Evolutionary conservation across 2,113 vertebrate genomes (phyloP), one percentile per base, ranked within the genome.

Genomic region (Limanda limanda): DNA sequence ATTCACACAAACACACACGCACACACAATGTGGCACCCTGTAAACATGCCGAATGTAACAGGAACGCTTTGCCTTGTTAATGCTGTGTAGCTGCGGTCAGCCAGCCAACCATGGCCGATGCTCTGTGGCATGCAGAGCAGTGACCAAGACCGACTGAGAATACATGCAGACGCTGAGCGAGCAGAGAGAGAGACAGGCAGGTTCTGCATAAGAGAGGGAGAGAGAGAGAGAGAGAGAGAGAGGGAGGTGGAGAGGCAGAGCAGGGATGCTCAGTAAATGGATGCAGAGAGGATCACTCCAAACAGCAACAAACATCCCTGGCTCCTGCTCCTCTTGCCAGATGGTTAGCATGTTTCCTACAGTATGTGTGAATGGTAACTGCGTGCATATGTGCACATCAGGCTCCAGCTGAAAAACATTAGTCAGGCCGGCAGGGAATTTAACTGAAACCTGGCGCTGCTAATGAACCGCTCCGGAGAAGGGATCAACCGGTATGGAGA

Each of bases 391-490:
- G 71, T 79, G 68, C 80, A 76, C 23, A 11, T 72, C 63, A 75
- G 68, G 54, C 74, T 74, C 74, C 89, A 88, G 89, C 86, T 93
- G 82, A 85, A 87, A 80, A 80, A 86, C 86, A 86, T 92, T 89
- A 92, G 84, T 86, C 81, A 71, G 67, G 83, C 74, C 84, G 81
- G 79, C 59, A 55, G 78, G 82, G 82, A 76, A 66, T 83, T 88
- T 76, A 48, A 82, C 69, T 62, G 57, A 86, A 92, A 83, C 77
- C 73, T 73, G 73, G 57, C 74, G 68, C 45, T 54, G 81, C 69
- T 75, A 75, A 86, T 11, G 18, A 77, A 81, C 57, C 18, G 65
- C 72, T 82, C 76, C 66, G 71, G 69, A 68, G 73, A 40, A 35
- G 24, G 48, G 31, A 79, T 84, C 56, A 54, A 69, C 5, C 9